phyloP scores from a whole-genome alignment of 1,140 invertebrate genomes.

The Psilanteris sp. region DNA sequence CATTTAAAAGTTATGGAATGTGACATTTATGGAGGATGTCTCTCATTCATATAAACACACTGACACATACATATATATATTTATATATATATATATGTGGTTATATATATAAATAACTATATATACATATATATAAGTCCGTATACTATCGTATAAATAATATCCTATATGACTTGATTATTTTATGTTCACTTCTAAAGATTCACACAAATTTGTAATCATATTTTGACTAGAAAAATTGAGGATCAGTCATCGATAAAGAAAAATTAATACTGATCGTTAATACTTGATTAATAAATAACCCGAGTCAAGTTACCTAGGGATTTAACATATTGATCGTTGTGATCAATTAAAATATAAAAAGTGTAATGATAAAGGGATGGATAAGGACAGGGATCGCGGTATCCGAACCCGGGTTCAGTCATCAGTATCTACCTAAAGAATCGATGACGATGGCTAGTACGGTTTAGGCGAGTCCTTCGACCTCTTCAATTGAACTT shows the following conservation, averaged over 20 bases:
- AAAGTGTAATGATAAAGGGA: background rate
- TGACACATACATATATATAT: too few relatives aligned
- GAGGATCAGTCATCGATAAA: slow-evolving; percentile 20
- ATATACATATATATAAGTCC: background rate
- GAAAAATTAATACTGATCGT: slow-evolving; percentile 43
- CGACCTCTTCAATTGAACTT: slow-evolving; percentile 97
- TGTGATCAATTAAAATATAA: too few relatives aligned
- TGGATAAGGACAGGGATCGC: background rate
- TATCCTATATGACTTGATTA: slow-evolving; percentile 38
- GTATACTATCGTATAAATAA: too few relatives aligned
- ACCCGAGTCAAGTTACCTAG: slow-evolving; percentile 45
- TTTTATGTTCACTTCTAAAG: slow-evolving; percentile 1
- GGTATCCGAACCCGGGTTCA: slow-evolving; percentile 64
- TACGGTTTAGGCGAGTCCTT: slow-evolving; percentile 94
- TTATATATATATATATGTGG: slow-evolving; percentile 1
- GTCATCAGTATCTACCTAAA: slow-evolving; percentile 77
- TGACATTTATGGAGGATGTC: too few relatives aligned
- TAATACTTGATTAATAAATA: slow-evolving; percentile 44
- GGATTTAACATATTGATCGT: too few relatives aligned
- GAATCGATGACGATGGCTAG: slow-evolving; percentile 80
- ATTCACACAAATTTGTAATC: slow-evolving; percentile 7
- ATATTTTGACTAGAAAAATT: slow-evolving; percentile 47
- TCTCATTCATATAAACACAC: too few relatives aligned
- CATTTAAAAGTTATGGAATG: too few relatives aligned
- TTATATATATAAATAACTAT: background rate